Base-by-base conservation (phyloP, 2,797 vertebrate species). In the Apogon hyalosoma region DNA sequence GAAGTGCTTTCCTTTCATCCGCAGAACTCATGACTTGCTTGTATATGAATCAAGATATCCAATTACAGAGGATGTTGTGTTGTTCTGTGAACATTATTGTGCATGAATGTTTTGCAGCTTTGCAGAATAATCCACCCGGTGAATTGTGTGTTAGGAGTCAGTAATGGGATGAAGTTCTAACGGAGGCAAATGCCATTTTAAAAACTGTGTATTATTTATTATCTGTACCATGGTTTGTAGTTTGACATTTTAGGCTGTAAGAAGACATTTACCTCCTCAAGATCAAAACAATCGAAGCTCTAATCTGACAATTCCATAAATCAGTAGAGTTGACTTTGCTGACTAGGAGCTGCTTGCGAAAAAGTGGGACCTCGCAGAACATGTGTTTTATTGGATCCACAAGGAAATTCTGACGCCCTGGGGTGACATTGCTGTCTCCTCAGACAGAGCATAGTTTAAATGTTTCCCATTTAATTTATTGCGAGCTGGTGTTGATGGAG, bases 371-470 rank as follows among this genome's bases (percentile, higher is more conserved):
- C 16, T 10, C 38, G 8, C 39, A 3, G 14, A 21, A 36, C 18
- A 1, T 16, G 42, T 69, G 70, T 51, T 33, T 28, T 55, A 15
- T 19, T 19, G 46, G 33, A 45, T 48, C 59, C 63, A 70, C 67
- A 48, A 38, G 49, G 52, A 63, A 8, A 46, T 68, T 58, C 73
- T 43, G 47, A 41, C 67, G 57, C 15, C 33, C 28, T 11, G 14
- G 47, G 33, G 73, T 46, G 58, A 77, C 48, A 75, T 77, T 82
- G 70, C 68, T 66, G 38, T 13, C 19, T 11, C 51, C 39, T 42
- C 41, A 41, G 24, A 33, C 47, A 7, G 63, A 3, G 31, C 19
- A 31, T n/a, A 14, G 12, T 31, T 49, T 49, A 21, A 60, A 52
- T 31, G 38, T 16, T 43, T 39, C 16, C 58, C 39, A 21, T 36